Conservation (phyloP, 2,888 invertebrate species). For the Furcula furcula region DNA sequence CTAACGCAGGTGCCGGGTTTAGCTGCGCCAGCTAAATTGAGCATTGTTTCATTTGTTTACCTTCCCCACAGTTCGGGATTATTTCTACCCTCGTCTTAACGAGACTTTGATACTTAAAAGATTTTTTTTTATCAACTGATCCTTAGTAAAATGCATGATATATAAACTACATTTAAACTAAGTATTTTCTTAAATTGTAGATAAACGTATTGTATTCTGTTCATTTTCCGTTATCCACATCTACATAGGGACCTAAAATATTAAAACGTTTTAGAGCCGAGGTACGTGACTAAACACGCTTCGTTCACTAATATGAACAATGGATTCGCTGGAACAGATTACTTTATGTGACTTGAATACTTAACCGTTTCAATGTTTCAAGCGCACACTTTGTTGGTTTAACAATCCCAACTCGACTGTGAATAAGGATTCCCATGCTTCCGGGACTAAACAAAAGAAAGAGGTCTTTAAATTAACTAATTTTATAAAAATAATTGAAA, state of each 20-base stretch:
- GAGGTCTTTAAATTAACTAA: conserved; percentile 37
- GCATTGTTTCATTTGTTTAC: conserved; percentile 43
- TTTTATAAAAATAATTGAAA: conserved; percentile 49
- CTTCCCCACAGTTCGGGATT: conserved; percentile 18
- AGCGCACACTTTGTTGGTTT: conserved; percentile 37
- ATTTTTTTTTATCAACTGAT: not conserved
- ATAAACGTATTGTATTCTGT: too few species aligned
- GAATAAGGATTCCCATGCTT: conserved; percentile 32
- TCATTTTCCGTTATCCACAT: conserved; percentile 20
- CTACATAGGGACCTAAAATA: conserved; percentile 17
- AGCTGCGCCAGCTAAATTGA: conserved; percentile 47
- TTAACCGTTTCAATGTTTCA: conserved; percentile 40
- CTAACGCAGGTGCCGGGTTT: conserved; percentile 49
- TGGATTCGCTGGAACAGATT: conserved; percentile 49
- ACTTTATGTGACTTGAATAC: conserved; percentile 41
- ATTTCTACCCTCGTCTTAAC: conserved; percentile 22
- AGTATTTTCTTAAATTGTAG: too few species aligned
- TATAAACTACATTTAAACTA: too few species aligned
- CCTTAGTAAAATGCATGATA: conserved; percentile 3
- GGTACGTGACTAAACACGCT: conserved; percentile 62
- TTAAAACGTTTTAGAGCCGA: conserved; percentile 38
- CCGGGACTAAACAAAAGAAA: conserved; percentile 34
- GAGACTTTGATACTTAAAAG: conserved; percentile 7
- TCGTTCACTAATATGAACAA: conserved; percentile 57
- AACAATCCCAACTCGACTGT: conserved; percentile 36